phyloP scores from a whole-genome alignment of 2,113 vertebrate species.

The Poecilia latipinna region DNA sequence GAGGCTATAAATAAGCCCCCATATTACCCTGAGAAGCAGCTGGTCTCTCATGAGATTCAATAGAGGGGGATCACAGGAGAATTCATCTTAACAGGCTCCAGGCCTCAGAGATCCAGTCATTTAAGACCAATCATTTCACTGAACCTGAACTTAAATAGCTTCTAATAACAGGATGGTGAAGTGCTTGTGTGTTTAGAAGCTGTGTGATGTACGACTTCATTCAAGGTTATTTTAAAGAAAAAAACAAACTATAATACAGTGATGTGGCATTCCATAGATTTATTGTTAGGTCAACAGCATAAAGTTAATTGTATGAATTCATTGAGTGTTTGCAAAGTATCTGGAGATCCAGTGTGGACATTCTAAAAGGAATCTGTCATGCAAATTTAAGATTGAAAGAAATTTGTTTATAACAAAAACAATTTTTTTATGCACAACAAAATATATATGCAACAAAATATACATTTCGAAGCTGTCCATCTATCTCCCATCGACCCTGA shows the following conservation, averaged over 20 bases:
- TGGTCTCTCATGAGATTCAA: conserved; percentile 7
- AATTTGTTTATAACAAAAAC: no score
- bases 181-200: background rate
- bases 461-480: no score
- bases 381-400: no score
- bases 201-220: background rate
- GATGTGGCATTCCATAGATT: background rate
- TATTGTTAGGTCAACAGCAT: no score
- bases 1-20: conserved; percentile 25
- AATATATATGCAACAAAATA: no score
- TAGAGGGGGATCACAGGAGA: background rate
- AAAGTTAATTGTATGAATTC: no score
- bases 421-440: no score
- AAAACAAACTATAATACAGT: no score
- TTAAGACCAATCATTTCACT: background rate
- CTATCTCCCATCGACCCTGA: no score
- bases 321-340: no score
- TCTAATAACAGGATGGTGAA: background rate
- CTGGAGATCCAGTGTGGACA: no score
- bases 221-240: background rate
- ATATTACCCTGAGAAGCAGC: conserved; percentile 7
- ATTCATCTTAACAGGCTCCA: background rate
- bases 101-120: background rate
- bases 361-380: no score
- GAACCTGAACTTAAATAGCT: background rate